A percentile compares a stretch with the other conserved stretches of the same genome.
These are phyloP conservation scores for Tenthredo amoena DNA, from an alignment of 2,888 invertebrate species.

Conservation along the genomic window DNA sequence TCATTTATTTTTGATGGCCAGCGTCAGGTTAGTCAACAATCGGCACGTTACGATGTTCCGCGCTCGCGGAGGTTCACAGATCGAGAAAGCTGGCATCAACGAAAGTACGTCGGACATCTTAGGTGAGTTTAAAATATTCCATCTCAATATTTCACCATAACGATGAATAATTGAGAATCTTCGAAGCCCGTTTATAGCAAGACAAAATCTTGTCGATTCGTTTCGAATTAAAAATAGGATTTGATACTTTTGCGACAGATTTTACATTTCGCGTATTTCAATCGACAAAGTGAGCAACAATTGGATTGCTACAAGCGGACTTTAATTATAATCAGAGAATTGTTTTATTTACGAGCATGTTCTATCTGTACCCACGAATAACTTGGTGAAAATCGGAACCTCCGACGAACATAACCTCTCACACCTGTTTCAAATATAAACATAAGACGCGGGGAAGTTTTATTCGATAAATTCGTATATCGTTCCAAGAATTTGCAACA, in stretches of 20 bases:
- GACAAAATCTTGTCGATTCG: no score
- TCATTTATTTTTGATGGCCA: not conserved
- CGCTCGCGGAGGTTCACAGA: conserved; percentile 83
- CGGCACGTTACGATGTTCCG: no score
- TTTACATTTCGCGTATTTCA: conserved; percentile 99
- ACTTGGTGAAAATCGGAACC: no score
- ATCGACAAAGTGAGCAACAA: conserved; percentile 95
- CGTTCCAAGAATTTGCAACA: not conserved
- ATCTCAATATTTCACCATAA: not conserved
- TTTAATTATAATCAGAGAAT: not conserved
- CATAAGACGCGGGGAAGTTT: not conserved
- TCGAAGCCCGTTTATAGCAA: not conserved
- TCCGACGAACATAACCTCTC: not conserved
- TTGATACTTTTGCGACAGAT: conserved; percentile 78
- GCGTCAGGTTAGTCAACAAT: not conserved
- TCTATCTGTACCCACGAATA: not conserved
- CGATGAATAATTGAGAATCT: conserved; percentile 7
- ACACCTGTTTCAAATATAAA: not conserved
- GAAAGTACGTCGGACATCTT: conserved; percentile 82
- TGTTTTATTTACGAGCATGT: not conserved
- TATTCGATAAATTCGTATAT: not conserved
- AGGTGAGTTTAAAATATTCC: conserved; percentile 80
- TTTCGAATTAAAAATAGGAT: no score
- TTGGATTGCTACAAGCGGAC: conserved; percentile 51
- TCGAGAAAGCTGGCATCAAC: conserved; percentile 90